These are phyloP conservation scores for Morpho helenor DNA, from an alignment of 2,888 invertebrate species.

Conservation along the genomic window DNA sequence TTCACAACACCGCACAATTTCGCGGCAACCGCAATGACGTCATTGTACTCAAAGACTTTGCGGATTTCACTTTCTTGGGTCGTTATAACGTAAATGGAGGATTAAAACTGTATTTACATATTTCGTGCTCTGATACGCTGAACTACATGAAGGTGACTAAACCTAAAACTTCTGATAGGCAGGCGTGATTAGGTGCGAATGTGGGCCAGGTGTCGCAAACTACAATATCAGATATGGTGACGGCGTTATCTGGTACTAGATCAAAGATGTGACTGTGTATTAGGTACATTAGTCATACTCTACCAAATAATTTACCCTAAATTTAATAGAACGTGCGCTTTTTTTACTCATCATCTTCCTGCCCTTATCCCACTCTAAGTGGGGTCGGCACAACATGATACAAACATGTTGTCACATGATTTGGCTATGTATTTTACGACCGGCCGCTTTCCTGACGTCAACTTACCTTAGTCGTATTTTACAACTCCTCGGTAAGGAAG, in stretches of 20 bases:
- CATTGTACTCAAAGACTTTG: conserved; percentile 18
- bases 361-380: too few relatives aligned
- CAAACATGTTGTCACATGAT: too few relatives aligned
- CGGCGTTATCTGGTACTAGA: conserved; percentile 31
- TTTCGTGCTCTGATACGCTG: conserved; percentile 1
- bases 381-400: too few relatives aligned
- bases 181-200: conserved; percentile 48
- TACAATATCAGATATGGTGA: conserved; percentile 40
- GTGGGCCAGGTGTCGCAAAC: conserved; percentile 64
- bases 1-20: conserved; percentile 23
- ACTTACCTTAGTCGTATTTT: too few relatives aligned
- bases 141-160: conserved; percentile 43
- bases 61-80: conserved; percentile 30
- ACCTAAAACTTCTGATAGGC: conserved; percentile 51
- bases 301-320: neutral
- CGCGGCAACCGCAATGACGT: conserved; percentile 30
- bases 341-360: too few relatives aligned
- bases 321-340: too few relatives aligned
- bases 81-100: conserved; percentile 17
- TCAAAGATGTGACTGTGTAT: conserved; percentile 15
- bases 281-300: conserved; percentile 17
- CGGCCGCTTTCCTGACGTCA: too few relatives aligned
- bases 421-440: too few relatives aligned
- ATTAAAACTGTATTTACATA: conserved; percentile 3
- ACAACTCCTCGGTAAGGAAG: too few relatives aligned